Evolutionary conservation across 2,797 vertebrate species (phyloP).

Genomic region (Esox masquinongy): DNA sequence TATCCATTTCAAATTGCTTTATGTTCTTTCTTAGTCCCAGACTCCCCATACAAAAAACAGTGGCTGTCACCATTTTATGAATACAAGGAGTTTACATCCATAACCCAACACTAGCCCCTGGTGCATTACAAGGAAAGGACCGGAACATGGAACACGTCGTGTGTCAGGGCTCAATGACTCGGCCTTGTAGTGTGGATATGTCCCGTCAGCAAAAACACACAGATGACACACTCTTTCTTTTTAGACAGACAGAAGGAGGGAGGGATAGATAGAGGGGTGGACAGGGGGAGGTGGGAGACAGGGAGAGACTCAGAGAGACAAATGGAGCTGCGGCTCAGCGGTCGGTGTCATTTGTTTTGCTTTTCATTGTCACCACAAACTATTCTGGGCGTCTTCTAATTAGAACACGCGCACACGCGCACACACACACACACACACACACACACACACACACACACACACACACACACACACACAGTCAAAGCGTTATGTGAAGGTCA

Average conservation of each 20-base stretch:
- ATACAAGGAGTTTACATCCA: constrained; percentile 5
- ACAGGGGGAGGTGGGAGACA: too few species aligned
- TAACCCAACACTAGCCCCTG: constrained; percentile 5
- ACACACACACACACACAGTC: constrained; percentile 30
- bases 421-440: constrained; percentile 1
- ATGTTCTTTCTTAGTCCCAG: too few species aligned
- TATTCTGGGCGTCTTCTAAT: constrained; percentile 60
- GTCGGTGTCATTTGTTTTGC: constrained; percentile 59
- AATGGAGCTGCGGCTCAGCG: constrained; percentile 48
- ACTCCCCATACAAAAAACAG: background rate
- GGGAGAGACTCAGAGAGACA: constrained; percentile 33
- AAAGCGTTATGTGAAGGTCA: constrained; percentile 63
- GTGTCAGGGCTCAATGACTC: constrained; percentile 43
- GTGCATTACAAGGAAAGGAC: constrained; percentile 38
- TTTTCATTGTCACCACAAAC: constrained; percentile 56
- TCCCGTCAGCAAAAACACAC: constrained; percentile 60
- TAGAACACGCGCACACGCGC: constrained; percentile 33
- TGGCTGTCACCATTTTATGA: background rate
- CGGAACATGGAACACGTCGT: constrained; percentile 40
- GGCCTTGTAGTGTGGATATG: constrained; percentile 34
- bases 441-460: constrained; percentile 5
- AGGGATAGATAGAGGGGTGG: background rate
- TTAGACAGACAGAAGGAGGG: constrained; percentile 33
- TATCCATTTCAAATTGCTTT: too few species aligned
- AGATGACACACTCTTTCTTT: constrained; percentile 58